Conservation (phyloP, 1,140 invertebrate species). For the Drosophila insularis region DNA sequence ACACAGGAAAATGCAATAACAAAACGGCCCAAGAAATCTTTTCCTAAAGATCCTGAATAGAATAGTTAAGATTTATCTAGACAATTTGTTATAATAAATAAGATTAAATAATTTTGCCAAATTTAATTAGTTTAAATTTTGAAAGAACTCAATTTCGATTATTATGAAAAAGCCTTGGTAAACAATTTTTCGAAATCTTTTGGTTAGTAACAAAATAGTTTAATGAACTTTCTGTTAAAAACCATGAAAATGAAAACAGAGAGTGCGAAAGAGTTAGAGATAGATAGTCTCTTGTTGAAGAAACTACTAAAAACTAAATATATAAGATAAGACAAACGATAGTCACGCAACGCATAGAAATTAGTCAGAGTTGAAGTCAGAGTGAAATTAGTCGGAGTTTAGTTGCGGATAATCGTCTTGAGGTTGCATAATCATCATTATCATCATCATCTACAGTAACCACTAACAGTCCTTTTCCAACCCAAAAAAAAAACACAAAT, state of each 20-base stretch:
- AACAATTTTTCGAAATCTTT: background rate
- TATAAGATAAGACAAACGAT: slow-evolving; percentile 41
- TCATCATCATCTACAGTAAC: slow-evolving; percentile 23
- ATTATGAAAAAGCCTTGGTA: too few species aligned
- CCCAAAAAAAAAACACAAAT: slow-evolving; percentile 38
- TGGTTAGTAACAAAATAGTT: background rate
- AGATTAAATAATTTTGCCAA: too few species aligned
- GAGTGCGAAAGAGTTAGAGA: background rate
- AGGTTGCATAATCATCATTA: slow-evolving; percentile 44
- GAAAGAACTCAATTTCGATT: too few species aligned
- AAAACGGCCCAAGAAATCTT: too few species aligned
- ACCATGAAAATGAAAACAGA: background rate
- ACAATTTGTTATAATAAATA: too few species aligned
- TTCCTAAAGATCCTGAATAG: too few species aligned
- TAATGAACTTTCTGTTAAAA: slow-evolving; percentile 2
- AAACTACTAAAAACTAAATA: slow-evolving; percentile 1
- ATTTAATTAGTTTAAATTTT: too few species aligned
- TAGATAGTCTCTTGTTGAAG: background rate
- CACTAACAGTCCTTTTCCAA: background rate
- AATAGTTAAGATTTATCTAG: too few species aligned
- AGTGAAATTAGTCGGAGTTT: slow-evolving; percentile 20
- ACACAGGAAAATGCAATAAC: background rate
- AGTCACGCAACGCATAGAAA: slow-evolving; percentile 58
- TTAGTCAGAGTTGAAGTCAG: slow-evolving; percentile 35
- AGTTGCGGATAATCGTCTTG: slow-evolving; percentile 33